A percentile compares a stretch with the other conserved stretches of the same genome.
phyloP scores from a whole-genome alignment of 2,888 invertebrate genomes.

The Macrophya alboannulata region DNA sequence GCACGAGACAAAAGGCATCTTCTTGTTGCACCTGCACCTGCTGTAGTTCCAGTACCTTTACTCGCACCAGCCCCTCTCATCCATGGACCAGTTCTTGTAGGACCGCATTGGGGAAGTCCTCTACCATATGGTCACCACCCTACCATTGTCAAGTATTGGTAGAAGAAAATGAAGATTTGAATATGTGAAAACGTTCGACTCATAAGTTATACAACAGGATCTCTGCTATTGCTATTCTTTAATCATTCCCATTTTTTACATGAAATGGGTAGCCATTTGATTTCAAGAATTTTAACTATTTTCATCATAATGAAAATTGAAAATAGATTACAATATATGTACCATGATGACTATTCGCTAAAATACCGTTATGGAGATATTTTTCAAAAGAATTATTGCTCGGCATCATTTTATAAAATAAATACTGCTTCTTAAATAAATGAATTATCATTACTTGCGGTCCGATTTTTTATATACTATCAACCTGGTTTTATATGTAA shows the following conservation, averaged over 20 bases:
- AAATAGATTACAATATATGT: neutral
- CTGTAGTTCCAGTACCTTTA: slow-evolving; percentile 30
- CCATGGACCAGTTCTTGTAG: slow-evolving; percentile 21
- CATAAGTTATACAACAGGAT: neutral
- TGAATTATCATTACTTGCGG: neutral
- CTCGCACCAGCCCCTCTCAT: neutral
- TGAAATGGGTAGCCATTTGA: neutral
- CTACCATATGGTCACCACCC: slow-evolving; percentile 24
- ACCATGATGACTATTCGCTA: neutral
- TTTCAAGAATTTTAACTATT: neutral
- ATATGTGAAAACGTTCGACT: neutral
- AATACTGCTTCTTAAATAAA: neutral
- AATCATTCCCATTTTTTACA: neutral
- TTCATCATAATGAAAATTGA: neutral
- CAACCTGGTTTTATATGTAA: neutral
- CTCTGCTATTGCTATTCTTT: slow-evolving; percentile 1
- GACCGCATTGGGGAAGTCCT: slow-evolving; percentile 29
- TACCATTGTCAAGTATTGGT: slow-evolving; percentile 42
- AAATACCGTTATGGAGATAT: neutral
- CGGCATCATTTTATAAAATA: neutral
- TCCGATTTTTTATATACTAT: neutral
- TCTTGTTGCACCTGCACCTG: slow-evolving; percentile 18
- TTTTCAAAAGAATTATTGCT: neutral
- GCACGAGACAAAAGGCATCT: slow-evolving; percentile 37
- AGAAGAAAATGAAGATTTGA: neutral